Conservation (phyloP, 2,113 vertebrate genomes). For the Sisor rabdophorus region DNA sequence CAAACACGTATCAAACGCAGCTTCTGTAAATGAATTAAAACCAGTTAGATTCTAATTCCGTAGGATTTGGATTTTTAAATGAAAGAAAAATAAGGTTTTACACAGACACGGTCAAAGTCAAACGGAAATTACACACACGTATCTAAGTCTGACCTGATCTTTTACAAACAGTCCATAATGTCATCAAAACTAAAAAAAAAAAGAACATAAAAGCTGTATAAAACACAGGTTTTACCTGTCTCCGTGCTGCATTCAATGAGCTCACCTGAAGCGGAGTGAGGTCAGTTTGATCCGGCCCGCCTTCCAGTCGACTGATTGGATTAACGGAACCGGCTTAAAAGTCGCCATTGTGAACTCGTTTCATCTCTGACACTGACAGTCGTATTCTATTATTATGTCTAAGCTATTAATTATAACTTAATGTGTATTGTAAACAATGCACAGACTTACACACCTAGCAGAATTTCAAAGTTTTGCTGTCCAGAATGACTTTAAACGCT, state of each 20-base stretch:
- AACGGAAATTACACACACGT: neutral
- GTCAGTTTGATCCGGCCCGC: constrained; percentile 40
- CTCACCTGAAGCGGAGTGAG: constrained; percentile 46
- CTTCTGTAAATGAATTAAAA: constrained; percentile 10
- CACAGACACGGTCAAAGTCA: neutral
- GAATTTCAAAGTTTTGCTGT: too few relatives aligned
- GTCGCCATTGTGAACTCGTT: constrained; percentile 47
- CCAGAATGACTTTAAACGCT: neutral
- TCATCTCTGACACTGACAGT: constrained; percentile 54
- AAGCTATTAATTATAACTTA: neutral
- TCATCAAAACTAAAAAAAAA: neutral
- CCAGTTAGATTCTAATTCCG: neutral
- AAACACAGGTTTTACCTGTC: constrained; percentile 58
- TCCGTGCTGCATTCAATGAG: constrained; percentile 55
- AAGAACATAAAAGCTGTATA: neutral
- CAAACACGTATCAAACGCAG: neutral
- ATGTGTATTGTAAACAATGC: neutral
- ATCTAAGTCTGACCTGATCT: neutral
- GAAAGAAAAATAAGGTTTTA: neutral
- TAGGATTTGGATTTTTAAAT: neutral
- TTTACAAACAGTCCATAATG: neutral
- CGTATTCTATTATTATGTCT: constrained; percentile 1
- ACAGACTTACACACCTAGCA: neutral
- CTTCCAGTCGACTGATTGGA: constrained; percentile 53
- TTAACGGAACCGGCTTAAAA: constrained; percentile 43